Evolutionary conservation across 2,888 invertebrate species (phyloP).

Genomic region (Campoletis raptor): DNA sequence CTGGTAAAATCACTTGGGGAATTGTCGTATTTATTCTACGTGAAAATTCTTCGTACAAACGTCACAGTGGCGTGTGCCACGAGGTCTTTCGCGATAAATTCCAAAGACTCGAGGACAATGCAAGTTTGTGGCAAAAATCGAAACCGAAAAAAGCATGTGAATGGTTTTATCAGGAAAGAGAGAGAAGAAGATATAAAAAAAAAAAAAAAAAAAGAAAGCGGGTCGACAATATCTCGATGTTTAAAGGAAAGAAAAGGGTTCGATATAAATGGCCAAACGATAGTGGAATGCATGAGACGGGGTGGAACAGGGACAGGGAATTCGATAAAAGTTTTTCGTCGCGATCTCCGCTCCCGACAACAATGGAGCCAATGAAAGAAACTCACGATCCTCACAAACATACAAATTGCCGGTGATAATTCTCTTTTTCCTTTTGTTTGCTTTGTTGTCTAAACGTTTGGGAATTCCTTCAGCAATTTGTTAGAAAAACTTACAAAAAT

Average conservation of each 20-base stretch:
- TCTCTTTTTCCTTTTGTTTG: constrained; percentile 18
- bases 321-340: constrained; percentile 62
- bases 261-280: constrained; percentile 62
- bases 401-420: constrained; percentile 57
- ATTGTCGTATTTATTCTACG: constrained; percentile 51
- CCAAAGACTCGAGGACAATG: constrained; percentile 54
- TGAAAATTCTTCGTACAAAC: constrained; percentile 40
- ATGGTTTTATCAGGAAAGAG: constrained; percentile 45
- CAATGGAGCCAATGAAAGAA: constrained; percentile 54
- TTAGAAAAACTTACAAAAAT: constrained; percentile 14
- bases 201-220: neutral
- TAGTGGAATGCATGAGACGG: constrained; percentile 36
- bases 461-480: constrained; percentile 30
- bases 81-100: constrained; percentile 48
- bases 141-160: constrained; percentile 45
- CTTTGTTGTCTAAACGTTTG: constrained; percentile 50
- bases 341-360: constrained; percentile 59
- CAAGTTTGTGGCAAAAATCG: constrained; percentile 47
- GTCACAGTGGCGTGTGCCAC: constrained; percentile 33
- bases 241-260: constrained; percentile 53
- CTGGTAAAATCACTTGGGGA: constrained; percentile 50
- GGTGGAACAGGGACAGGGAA: constrained; percentile 15
- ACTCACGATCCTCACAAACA: constrained; percentile 51
- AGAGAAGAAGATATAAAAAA: neutral
- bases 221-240: constrained; percentile 55